Percentiles rank a stretch among this genome's conserved stretches.
These are phyloP conservation scores for Ashinkailepas kermadecensis DNA, from an alignment of 2,888 invertebrate genomes.

Conservation along the genomic window DNA sequence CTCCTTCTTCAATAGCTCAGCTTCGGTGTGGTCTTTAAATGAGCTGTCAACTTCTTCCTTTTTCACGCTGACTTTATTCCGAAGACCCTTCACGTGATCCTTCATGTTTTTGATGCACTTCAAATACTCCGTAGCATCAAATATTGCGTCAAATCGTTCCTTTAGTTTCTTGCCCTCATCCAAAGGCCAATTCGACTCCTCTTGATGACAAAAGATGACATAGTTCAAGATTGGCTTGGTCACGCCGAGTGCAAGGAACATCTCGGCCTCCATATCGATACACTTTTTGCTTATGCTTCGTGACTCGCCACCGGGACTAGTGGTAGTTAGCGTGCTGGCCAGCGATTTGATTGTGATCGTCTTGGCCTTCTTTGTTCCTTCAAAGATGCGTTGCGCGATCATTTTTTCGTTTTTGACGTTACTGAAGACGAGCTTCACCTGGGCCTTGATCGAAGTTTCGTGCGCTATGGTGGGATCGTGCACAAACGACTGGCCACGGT, in stretches of 20 bases:
- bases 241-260: slow-evolving; percentile 68
- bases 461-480: slow-evolving; percentile 80
- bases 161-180: slow-evolving; percentile 90
- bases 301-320: slow-evolving; percentile 35
- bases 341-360: slow-evolving; percentile 56
- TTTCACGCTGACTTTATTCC: slow-evolving; percentile 23
- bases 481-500: slow-evolving; percentile 63
- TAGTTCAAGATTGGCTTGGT: slow-evolving; percentile 89
- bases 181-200: slow-evolving; percentile 93
- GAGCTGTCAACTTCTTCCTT: slow-evolving; percentile 23
- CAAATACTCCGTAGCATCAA: slow-evolving; percentile 87
- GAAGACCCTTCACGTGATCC: slow-evolving; percentile 40
- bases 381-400: slow-evolving; percentile 44
- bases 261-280: slow-evolving; percentile 62
- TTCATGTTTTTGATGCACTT: slow-evolving; percentile 69
- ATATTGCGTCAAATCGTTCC: slow-evolving; percentile 94
- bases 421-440: slow-evolving; percentile 41
- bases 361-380: slow-evolving; percentile 49
- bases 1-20: slow-evolving; percentile 14
- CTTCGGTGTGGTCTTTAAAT: slow-evolving; percentile 25
- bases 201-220: slow-evolving; percentile 98
- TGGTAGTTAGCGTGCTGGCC: slow-evolving; percentile 54
- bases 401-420: slow-evolving; percentile 13
- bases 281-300: slow-evolving; percentile 46
- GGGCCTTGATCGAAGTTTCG: slow-evolving; percentile 47